Conservation (phyloP, 2,888 invertebrate genomes). For the Laothoe populi region DNA sequence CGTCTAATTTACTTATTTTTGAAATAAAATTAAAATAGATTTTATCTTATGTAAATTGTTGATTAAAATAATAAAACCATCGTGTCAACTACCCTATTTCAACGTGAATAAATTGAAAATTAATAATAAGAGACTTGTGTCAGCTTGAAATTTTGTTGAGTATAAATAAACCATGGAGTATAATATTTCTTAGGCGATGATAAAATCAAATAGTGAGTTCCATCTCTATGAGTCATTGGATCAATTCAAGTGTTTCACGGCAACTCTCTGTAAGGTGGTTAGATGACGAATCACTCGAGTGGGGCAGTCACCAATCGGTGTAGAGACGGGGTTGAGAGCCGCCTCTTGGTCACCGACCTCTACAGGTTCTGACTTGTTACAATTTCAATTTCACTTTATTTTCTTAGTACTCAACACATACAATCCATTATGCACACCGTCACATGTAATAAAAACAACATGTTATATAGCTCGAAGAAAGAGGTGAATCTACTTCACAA, state of each 20-base stretch:
- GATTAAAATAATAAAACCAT: no score
- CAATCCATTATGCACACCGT: not conserved
- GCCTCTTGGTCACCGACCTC: slow-evolving; percentile 77
- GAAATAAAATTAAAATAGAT: no score
- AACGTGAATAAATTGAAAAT: no score
- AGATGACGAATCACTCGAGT: slow-evolving; percentile 72
- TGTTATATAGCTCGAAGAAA: slow-evolving; percentile 1
- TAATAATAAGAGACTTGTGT: no score
- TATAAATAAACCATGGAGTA: not conserved
- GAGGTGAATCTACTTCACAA: slow-evolving; percentile 31
- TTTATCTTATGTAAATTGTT: no score
- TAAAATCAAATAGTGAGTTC: slow-evolving; percentile 37
- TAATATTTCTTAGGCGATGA: slow-evolving; percentile 18
- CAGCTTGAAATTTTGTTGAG: not conserved
- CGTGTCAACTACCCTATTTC: no score
- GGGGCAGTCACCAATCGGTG: slow-evolving; percentile 64
- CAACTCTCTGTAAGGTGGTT: slow-evolving; percentile 54
- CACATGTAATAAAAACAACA: not conserved
- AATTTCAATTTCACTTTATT: slow-evolving; percentile 78
- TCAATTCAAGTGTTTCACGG: slow-evolving; percentile 44
- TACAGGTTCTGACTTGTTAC: slow-evolving; percentile 80
- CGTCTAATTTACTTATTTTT: no score
- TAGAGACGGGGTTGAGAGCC: slow-evolving; percentile 46
- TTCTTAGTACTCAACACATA: not conserved
- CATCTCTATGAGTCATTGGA: slow-evolving; percentile 50